These are phyloP conservation scores for Leucophora obtusa DNA, from an alignment of 2,888 invertebrate genomes.

Conservation along the genomic window DNA sequence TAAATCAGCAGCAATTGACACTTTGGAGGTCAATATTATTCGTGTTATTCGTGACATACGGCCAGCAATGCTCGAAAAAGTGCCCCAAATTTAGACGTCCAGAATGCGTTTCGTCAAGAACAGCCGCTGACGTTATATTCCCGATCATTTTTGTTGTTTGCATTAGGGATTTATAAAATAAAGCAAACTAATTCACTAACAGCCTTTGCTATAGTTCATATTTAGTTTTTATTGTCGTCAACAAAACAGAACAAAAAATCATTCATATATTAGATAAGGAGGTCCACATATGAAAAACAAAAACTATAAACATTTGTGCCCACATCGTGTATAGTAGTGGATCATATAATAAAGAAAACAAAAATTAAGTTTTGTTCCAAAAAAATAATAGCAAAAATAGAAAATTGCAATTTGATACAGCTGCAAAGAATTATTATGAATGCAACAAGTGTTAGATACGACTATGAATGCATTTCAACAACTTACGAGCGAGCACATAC, in stretches of 20 bases:
- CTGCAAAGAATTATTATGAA: conserved; percentile 38
- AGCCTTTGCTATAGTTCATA: conserved; percentile 5
- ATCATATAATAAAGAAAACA: conserved; percentile 6
- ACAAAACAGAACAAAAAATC: conserved; percentile 29
- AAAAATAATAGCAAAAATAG: conserved; percentile 14
- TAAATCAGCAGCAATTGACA: no score
- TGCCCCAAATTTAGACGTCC: no score
- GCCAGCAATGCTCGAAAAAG: no score
- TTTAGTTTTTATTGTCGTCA: conserved; percentile 33
- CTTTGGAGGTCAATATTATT: no score
- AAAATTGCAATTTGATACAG: conserved; percentile 41
- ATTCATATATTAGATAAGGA: conserved; percentile 50
- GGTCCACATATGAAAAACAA: conserved; percentile 34
- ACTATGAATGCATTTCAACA: background rate
- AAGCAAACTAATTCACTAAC: conserved; percentile 4
- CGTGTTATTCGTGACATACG: no score
- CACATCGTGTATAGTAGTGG: background rate
- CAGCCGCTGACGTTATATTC: no score
- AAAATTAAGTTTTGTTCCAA: conserved; percentile 16
- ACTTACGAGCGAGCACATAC: background rate
- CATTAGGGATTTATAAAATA: no score
- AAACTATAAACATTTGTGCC: background rate
- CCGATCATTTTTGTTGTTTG: no score
- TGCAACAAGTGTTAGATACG: conserved; percentile 49
- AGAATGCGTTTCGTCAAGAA: no score